Evolutionary conservation across 2,113 vertebrate species (phyloP), one percentile per base, ranked within the genome.

Genomic region (Galemys pyrenaicus): DNA sequence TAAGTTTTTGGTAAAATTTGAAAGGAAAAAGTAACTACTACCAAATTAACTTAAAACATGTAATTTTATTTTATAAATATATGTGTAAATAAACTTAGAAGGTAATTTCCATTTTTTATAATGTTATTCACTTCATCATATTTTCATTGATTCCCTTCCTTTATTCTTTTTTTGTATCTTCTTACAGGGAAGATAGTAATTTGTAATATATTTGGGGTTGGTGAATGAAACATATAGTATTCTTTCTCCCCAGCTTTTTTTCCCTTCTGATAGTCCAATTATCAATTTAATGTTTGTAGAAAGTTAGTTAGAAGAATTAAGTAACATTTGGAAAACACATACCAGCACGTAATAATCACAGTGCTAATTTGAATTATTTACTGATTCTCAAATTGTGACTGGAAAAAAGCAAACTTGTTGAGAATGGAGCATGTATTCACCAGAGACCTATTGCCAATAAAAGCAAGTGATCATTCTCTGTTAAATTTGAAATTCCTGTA

Each of bases 361-460:
- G 4, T 9, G 13, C 10, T 75, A 74, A 87, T 54, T 49, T 87
- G 44, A n/a, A n/a, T 11, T 2, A 94, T 77, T 60, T 83, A 20
- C 77, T 94, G 78, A 20, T 78, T 84, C 44, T 58, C 19, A 85
- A 41, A 87, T 91, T 9, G 67, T 91, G 26, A 58, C n/a, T 82
- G 32, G 32, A 68, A 74, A 87, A 67, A 67, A 51, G n/a, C 60
- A 30, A 95, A 49, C 49, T 71, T 78, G 2, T 67, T 87, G 28
- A 87, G 56, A 49, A 73, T 75, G 75, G 9, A 39, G n/a, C 20
- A 9, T 75, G 2, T 75, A 39, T 60, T 87, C 58, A 49, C 10
- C 82, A 49, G 67, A 60, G 39, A 92, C 39, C 65, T 83, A 89
- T 81, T 80, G 58, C 35, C 30, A 65, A 75, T 39, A 56, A 16